phyloP scores from a whole-genome alignment of 2,113 vertebrate species.

The Piprites chloris region DNA sequence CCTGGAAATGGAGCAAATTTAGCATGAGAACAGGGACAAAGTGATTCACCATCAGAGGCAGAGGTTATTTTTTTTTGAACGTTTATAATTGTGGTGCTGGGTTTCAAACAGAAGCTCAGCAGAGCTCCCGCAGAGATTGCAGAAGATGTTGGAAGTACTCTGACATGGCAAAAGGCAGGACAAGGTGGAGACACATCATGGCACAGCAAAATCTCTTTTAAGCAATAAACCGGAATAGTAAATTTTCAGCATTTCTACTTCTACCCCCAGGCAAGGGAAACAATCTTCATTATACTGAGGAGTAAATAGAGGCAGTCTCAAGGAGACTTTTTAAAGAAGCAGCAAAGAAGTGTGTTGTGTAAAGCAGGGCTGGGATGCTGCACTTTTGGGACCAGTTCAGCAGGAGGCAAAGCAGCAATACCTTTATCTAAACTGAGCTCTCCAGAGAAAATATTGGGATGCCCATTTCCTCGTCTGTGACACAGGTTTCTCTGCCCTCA shows the following conservation, averaged over 20 bases:
- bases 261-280: not conserved
- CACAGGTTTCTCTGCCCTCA: not conserved
- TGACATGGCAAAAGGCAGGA: not conserved
- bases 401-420: not conserved
- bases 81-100: not conserved
- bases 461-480: not conserved
- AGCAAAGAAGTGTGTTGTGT: not conserved
- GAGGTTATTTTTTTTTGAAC: not conserved
- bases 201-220: not conserved
- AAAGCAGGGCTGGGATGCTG: not conserved
- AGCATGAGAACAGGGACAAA: not conserved
- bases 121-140: not conserved
- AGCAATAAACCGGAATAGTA: not conserved
- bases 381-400: not conserved
- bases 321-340: not conserved
- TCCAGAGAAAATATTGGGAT: not conserved
- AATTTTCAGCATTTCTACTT: conserved; percentile 2
- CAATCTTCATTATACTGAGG: not conserved
- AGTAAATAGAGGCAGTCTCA: not conserved
- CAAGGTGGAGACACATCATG: not conserved
- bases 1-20: not conserved
- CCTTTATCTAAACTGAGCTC: not conserved
- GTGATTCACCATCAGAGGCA: not conserved
- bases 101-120: not conserved
- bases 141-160: not conserved